Evolutionary conservation across 2,797 vertebrate species (phyloP).

Genomic region (Caiman crocodilus): DNA sequence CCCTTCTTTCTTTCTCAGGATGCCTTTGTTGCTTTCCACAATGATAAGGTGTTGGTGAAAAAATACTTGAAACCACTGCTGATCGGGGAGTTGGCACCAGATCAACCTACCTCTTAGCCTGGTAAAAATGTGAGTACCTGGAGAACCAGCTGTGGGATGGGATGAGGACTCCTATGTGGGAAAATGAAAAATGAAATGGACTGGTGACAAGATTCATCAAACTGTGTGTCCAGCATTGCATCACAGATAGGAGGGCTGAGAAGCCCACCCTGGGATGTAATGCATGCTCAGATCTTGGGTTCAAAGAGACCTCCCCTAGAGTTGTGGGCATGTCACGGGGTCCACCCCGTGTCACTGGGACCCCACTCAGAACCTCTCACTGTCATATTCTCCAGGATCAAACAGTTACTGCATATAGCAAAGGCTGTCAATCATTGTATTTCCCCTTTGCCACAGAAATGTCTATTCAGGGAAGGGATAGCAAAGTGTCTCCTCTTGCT

Average conservation of each 20-base stretch:
- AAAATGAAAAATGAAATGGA: background rate
- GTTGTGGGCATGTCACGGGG: background rate
- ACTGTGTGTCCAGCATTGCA: fast-evolving
- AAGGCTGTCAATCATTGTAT: background rate
- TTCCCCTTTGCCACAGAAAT: background rate
- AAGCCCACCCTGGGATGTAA: background rate
- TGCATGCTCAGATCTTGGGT: fast-evolving
- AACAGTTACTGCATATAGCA: background rate
- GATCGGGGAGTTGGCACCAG: constrained; percentile 80
- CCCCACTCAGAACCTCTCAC: background rate
- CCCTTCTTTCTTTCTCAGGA: constrained; percentile 65
- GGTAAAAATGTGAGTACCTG: constrained; percentile 81
- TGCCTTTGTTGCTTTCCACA: constrained; percentile 77
- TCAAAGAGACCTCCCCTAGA: background rate
- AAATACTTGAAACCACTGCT: constrained; percentile 77
- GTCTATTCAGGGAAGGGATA: background rate
- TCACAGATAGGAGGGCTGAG: background rate
- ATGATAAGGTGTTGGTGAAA: constrained; percentile 36
- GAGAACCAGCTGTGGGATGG: background rate
- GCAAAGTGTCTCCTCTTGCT: background rate
- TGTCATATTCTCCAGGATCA: background rate
- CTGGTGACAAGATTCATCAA: background rate
- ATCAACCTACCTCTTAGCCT: constrained; percentile 78
- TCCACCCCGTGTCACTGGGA: fast-evolving
- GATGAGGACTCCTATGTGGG: background rate